Evolutionary conservation across 53 echinoderm and acorn worm species (phyloP), one percentile per base, ranked within the genome.

Genomic region (Patiria pectinifera): DNA sequence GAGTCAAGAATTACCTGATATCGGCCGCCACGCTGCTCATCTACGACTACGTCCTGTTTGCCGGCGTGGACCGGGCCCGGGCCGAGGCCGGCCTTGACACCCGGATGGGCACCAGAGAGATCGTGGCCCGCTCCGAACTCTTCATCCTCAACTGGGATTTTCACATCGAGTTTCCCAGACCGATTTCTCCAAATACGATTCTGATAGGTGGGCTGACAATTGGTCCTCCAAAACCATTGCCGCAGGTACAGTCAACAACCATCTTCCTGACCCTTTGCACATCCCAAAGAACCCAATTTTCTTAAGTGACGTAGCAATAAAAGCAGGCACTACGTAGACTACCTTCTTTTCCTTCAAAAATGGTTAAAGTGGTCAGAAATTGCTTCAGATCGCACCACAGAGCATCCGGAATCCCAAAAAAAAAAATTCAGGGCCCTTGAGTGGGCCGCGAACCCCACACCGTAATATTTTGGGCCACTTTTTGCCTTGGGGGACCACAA

Each of bases 161-260:
- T 60, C 82, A 88, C 19, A 78, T 96, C 58, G 96, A 94, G 81
- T 96, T 91, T 70, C 92, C 94, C 22, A 85, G 93, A 72, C 96
- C 96, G 53, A 87, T 92, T 48, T 16, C 92, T 48, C 96, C 94
- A 8, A 96, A 96, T 82, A 83, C 61, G 8, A 81, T 90, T 48
- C 21, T 90, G 90, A 90, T 81, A 46, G 90, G 90, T 18, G 90
- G 90, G 22, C 90, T 90, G 25, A 80, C 90, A 8, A 62, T 80
- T 11, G 62, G 62, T 4, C 59, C 58, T 10, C 48, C 80, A 9
- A 47, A 90, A 48, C 90, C 90, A 35, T 23, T 90, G 62, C 59
- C 90, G 46, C 80, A 80, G 90, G 90, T 90, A 90, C 46, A 18
- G 77, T 43, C 72, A 72, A 16, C 13, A 35, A 35, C 35, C 35